Conservation (phyloP, 1,140 invertebrate genomes). For the Drosophila kohkoa region DNA sequence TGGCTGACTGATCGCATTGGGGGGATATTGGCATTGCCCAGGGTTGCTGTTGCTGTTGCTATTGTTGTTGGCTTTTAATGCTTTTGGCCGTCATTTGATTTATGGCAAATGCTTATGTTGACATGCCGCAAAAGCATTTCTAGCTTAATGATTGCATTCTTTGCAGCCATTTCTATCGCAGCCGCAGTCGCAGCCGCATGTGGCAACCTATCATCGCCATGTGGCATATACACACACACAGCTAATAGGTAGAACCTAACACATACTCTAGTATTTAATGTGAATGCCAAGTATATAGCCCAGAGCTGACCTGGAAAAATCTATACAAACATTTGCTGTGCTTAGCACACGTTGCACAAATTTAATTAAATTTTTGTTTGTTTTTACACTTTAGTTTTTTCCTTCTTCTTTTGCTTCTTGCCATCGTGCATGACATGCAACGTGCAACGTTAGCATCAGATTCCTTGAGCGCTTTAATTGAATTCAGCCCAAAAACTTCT, state of each 20-base stretch:
- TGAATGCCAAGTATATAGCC: slow-evolving; percentile 11
- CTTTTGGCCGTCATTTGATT: slow-evolving; percentile 68
- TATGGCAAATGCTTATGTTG: slow-evolving; percentile 77
- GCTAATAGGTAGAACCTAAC: slow-evolving; percentile 10
- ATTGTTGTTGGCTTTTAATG: slow-evolving; percentile 40
- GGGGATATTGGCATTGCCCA: slow-evolving; percentile 32
- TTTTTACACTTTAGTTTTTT: neutral
- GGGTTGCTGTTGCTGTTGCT: neutral
- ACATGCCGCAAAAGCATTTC: slow-evolving; percentile 71
- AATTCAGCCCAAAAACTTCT: slow-evolving; percentile 47
- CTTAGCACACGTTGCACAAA: slow-evolving; percentile 31
- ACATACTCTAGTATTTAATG: slow-evolving; percentile 24
- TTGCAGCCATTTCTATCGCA: slow-evolving; percentile 37
- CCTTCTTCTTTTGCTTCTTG: neutral
- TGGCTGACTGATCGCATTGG: neutral
- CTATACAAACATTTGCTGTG: slow-evolving; percentile 32
- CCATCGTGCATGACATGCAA: slow-evolving; percentile 55
- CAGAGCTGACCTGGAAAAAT: slow-evolving; percentile 61
- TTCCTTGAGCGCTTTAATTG: slow-evolving; percentile 23
- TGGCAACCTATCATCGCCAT: slow-evolving; percentile 48
- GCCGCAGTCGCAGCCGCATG: slow-evolving; percentile 26
- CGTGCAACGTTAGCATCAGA: slow-evolving; percentile 68
- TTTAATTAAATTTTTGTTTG: slow-evolving; percentile 65
- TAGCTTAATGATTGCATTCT: slow-evolving; percentile 67
- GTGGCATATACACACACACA: slow-evolving; percentile 17